Evolutionary conservation across 2,797 vertebrate species (phyloP).

Genomic region (Epinephelus malabaricus): DNA sequence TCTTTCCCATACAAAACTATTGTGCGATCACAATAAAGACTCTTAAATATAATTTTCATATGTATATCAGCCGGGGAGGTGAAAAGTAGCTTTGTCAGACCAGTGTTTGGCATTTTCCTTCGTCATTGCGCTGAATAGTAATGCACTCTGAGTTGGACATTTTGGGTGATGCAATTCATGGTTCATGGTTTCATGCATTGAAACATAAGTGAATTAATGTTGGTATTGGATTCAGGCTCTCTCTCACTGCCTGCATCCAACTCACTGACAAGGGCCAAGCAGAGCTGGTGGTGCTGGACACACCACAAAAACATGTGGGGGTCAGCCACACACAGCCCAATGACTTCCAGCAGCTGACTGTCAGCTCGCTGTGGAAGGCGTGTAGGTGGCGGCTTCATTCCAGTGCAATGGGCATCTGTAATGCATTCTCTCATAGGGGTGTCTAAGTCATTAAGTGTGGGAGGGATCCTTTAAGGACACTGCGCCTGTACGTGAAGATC

Average conservation of each 20-base stretch:
- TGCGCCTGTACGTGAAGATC: slow-evolving; percentile 15
- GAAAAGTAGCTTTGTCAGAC: neutral
- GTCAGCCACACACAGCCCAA: slow-evolving; percentile 1
- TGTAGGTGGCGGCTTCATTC: slow-evolving; percentile 19
- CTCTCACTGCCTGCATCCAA: slow-evolving; percentile 13
- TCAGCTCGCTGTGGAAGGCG: slow-evolving; percentile 11
- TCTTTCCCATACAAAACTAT: neutral
- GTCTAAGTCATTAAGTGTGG: slow-evolving; percentile 16
- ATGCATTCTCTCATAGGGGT: slow-evolving; percentile 4
- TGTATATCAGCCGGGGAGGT: neutral
- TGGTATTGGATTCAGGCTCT: neutral
- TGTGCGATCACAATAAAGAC: slow-evolving; percentile 12
- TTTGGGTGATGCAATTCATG: neutral
- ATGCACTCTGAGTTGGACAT: neutral
- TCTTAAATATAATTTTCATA: neutral
- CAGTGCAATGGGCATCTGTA: slow-evolving; percentile 13
- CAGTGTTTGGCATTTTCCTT: neutral
- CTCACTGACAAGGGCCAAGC: slow-evolving; percentile 10
- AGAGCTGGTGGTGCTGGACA: slow-evolving; percentile 11
- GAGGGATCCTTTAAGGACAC: slow-evolving; percentile 22
- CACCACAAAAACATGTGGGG: slow-evolving; percentile 10
- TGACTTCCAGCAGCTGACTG: slow-evolving; percentile 5
- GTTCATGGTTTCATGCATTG: neutral
- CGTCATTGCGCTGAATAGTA: neutral
- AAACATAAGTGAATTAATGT: slow-evolving; percentile 7